phyloP scores from a whole-genome alignment of 2,888 invertebrate genomes.

The Cylindroiulus punctatus region DNA sequence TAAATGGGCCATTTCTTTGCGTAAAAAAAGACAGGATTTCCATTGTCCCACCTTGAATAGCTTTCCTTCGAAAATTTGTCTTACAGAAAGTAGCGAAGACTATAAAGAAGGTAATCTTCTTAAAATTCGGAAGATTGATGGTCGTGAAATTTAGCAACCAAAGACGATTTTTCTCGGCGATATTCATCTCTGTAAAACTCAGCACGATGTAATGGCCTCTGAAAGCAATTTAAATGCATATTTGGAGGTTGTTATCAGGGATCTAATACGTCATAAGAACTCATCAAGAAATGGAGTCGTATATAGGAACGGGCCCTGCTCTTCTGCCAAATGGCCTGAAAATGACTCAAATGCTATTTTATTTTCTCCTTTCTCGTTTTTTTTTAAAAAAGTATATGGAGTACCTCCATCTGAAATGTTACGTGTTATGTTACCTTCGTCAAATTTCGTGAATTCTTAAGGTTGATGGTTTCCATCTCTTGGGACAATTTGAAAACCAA shows the following conservation, averaged over 20 bases:
- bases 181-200: neutral
- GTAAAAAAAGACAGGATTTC: neutral
- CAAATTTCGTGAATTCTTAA: too few relatives aligned
- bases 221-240: slow-evolving; percentile 4
- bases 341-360: neutral
- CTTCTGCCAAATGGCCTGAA: neutral
- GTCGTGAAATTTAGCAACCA: neutral
- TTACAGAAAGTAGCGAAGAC: neutral
- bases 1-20: neutral
- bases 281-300: neutral
- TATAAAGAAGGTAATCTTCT: slow-evolving; percentile 9
- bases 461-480: too few relatives aligned
- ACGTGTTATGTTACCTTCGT: neutral
- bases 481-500: too few relatives aligned
- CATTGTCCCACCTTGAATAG: neutral
- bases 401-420: neutral
- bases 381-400: neutral
- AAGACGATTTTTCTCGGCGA: too few relatives aligned
- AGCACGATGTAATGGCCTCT: slow-evolving; percentile 9
- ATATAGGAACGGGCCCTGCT: neutral
- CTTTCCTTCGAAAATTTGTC: neutral
- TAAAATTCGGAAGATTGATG: neutral
- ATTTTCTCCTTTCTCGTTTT: neutral
- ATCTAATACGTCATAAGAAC: neutral
- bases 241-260: neutral